Evolutionary conservation across 2,888 invertebrate genomes (phyloP), one percentile per base, ranked within the genome.

Genomic region (Parnassius mnemosyne): DNA sequence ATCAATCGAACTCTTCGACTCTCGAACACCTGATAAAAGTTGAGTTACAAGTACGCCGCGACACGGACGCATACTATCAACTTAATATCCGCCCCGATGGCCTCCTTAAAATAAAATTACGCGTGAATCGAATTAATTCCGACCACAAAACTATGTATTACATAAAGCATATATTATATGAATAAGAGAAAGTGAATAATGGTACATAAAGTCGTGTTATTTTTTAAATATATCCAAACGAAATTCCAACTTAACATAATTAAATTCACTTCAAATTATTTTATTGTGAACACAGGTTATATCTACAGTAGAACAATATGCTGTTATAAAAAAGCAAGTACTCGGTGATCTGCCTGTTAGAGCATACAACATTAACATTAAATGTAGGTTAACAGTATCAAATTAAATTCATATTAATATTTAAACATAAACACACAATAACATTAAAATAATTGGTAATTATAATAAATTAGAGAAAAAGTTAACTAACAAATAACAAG

Each of bases 141-240:
- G 56, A 53, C 46, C 61, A 57, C 56, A 47, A 25, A 60, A 61
- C 53, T 52, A 53, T 57, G 57, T 61, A 57, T 61, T 61, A 57
- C 53, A 57, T 61, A 61, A 61, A 61, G 46, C 16, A 20, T 61
- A 25, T 56, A 41, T 49, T 25, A 61, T 52, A 57, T 52, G 46
- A 55, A 44, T 13, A 50, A 61, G 61, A 41, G 61, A 61, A 61
- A 61, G 61, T 57, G 47, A 41, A 61, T 53, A 61, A 55, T 51
- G 25, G 34, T 12, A 53, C 53, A n/a, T 53, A 52, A 47, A 46
- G 13, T 2, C n/a, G 41, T 53, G 43, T 43, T 20, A 60, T 49
- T 13, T 13, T 9, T 13, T 49, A 7, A 49, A 49, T 2, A 49
- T 13, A 13, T 49, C 49, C 49, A 49, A 13, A 12, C 34, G 13